Percentiles rank a stretch among this genome's conserved stretches.
These are phyloP conservation scores for Poecilia velifera DNA, from an alignment of 2,797 vertebrate species.

Conservation along the genomic window DNA sequence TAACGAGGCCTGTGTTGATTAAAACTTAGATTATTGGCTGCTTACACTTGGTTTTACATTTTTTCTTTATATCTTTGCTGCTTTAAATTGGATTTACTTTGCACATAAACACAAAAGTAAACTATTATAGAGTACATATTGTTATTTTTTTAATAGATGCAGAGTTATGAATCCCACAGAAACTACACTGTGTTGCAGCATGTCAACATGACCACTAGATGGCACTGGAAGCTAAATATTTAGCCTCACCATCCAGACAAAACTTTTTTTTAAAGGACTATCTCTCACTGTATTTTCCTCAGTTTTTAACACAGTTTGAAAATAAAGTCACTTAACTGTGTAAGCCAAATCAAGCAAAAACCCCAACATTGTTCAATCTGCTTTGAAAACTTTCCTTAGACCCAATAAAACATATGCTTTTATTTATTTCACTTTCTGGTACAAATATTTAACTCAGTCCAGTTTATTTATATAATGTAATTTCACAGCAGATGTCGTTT, in stretches of 20 bases:
- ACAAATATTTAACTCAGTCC: background rate
- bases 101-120: background rate
- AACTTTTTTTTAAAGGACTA: background rate
- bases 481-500: background rate
- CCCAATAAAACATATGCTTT: background rate
- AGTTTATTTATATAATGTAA: background rate
- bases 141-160: background rate
- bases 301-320: background rate
- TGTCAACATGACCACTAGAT: constrained; percentile 58
- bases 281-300: background rate
- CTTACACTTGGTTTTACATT: background rate
- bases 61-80: background rate
- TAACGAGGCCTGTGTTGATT: background rate
- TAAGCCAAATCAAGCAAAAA: background rate
- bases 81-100: background rate
- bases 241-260: background rate
- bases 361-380: background rate
- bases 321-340: background rate
- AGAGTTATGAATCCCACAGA: background rate
- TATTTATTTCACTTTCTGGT: background rate
- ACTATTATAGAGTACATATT: background rate
- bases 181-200: constrained; percentile 16
- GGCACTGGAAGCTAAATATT: constrained; percentile 47
- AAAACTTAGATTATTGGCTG: background rate
- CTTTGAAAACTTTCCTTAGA: constrained; percentile 27